These are phyloP conservation scores for Coranthus polyacanthus DNA, from an alignment of 2,797 vertebrate genomes.

Conservation along the genomic window DNA sequence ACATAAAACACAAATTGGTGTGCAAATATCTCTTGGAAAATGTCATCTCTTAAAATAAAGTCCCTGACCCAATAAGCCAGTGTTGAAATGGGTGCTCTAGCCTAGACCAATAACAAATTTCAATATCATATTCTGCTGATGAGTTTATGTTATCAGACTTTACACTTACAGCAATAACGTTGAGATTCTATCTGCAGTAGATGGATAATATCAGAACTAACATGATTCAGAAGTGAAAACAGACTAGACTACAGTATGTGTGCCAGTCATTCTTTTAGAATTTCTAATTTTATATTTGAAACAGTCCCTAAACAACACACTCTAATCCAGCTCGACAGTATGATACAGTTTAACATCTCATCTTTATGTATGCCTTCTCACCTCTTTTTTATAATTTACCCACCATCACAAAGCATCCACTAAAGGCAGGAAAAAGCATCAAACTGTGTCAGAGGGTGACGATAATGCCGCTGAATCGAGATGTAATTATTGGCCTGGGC, in stretches of 20 bases:
- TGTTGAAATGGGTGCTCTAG: slow-evolving; percentile 27
- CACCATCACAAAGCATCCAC: slow-evolving; percentile 25
- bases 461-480: slow-evolving; percentile 4
- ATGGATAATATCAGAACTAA: slow-evolving; percentile 25
- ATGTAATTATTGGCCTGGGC: slow-evolving; percentile 45
- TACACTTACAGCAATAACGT: slow-evolving; percentile 1
- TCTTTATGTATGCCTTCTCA: slow-evolving; percentile 10
- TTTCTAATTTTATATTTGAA: slow-evolving; percentile 8
- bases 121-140: slow-evolving; percentile 36
- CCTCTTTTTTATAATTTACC: slow-evolving; percentile 36
- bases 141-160: slow-evolving; percentile 29
- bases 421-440: slow-evolving; percentile 36
- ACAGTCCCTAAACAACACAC: not conserved
- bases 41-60: slow-evolving; percentile 61
- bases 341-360: not conserved
- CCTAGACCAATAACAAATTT: slow-evolving; percentile 25
- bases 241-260: not conserved
- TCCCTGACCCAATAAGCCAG: slow-evolving; percentile 39
- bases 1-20: slow-evolving; percentile 71
- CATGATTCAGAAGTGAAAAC: slow-evolving; percentile 2
- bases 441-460: slow-evolving; percentile 1
- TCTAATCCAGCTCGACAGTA: not conserved
- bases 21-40: slow-evolving; percentile 72
- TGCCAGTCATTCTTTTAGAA: not conserved
- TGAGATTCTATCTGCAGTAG: slow-evolving; percentile 22